Evolutionary conservation across 2,888 invertebrate genomes (phyloP).

Genomic region (Dastarcus helophoroides): DNA sequence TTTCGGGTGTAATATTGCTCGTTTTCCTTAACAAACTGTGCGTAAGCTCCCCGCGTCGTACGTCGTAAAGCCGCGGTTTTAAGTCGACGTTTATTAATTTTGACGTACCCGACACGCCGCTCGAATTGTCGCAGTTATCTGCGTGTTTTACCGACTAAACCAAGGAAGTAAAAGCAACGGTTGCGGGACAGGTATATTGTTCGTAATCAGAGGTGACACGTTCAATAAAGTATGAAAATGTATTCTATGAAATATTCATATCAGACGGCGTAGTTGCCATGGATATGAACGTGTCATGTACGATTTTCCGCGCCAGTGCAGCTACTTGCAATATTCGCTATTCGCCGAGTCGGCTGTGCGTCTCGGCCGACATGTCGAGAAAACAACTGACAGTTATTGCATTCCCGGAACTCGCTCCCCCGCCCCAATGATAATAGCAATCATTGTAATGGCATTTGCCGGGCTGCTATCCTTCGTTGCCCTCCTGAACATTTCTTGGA

Average conservation of each 20-base stretch:
- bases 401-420: conserved; percentile 26
- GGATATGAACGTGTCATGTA: conserved; percentile 38
- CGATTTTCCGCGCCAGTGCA: conserved; percentile 36
- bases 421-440: conserved; percentile 22
- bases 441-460: conserved; percentile 28
- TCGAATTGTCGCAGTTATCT: conserved; percentile 19
- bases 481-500: conserved; percentile 4
- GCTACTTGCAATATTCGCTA: conserved; percentile 28
- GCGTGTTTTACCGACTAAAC: conserved; percentile 22
- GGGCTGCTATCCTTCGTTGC: too few species aligned
- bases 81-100: conserved; percentile 20
- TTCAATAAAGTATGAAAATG: conserved; percentile 43
- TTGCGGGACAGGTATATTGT: conserved; percentile 36
- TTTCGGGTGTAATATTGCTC: too few species aligned
- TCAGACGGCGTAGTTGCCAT: conserved; percentile 37
- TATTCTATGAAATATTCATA: conserved; percentile 42
- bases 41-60: too few species aligned
- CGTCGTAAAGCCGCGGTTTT: too few species aligned
- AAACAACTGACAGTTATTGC: conserved; percentile 38
- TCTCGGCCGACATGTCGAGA: conserved; percentile 20
- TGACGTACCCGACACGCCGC: conserved; percentile 12
- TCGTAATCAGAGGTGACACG: conserved; percentile 40
- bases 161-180: conserved; percentile 13
- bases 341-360: conserved; percentile 11
- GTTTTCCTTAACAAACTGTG: too few species aligned